A percentile compares a stretch with the other conserved stretches of the same genome.
Evolutionary conservation across 2,888 invertebrate species (phyloP).

Genomic region (Autographa gamma): DNA sequence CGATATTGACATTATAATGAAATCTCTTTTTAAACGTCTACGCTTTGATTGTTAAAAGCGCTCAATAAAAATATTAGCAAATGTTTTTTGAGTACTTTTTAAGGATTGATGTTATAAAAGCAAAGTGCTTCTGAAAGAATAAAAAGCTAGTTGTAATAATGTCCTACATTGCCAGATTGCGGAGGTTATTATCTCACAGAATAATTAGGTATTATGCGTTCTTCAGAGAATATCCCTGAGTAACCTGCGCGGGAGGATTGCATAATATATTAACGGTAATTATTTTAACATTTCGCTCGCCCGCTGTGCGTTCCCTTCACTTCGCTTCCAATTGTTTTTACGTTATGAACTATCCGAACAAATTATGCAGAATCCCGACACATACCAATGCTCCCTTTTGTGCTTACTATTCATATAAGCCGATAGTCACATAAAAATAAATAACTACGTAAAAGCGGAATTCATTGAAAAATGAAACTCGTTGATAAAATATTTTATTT

Average conservation of each 20-base stretch:
- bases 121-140: neutral
- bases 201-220: constrained; percentile 69
- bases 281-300: constrained; percentile 77
- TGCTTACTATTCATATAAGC: constrained; percentile 27
- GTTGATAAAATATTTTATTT: constrained; percentile 21
- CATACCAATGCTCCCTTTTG: constrained; percentile 21
- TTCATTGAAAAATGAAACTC: constrained; percentile 31
- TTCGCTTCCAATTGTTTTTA: constrained; percentile 71
- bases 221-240: constrained; percentile 72
- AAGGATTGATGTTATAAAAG: constrained; percentile 34
- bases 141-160: constrained; percentile 12
- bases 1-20: constrained; percentile 78
- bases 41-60: constrained; percentile 74
- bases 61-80: constrained; percentile 68
- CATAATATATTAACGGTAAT: constrained; percentile 84
- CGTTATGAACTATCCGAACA: constrained; percentile 59
- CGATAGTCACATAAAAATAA: constrained; percentile 26
- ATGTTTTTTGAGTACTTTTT: constrained; percentile 48
- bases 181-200: constrained; percentile 54
- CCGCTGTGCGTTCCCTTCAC: constrained; percentile 62
- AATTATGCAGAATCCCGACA: constrained; percentile 44
- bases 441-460: constrained; percentile 34
- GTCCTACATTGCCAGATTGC: constrained; percentile 54
- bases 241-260: constrained; percentile 74
- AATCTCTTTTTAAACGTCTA: constrained; percentile 70